Evolutionary conservation across 1,140 invertebrate species (phyloP).

Genomic region (Drosophila parvula): DNA sequence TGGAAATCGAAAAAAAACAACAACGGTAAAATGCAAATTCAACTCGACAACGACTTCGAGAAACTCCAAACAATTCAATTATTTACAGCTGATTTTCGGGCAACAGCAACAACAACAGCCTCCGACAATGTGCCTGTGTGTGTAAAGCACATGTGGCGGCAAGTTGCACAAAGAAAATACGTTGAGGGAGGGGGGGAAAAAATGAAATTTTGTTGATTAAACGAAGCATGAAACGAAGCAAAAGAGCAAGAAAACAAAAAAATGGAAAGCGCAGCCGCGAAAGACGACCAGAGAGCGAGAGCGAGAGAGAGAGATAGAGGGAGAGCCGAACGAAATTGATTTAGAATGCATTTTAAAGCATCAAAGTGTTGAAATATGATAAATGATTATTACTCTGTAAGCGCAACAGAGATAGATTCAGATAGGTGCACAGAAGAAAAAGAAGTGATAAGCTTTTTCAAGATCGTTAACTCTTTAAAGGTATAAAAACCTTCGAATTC

Average conservation of each 20-base stretch:
- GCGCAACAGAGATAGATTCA: neutral
- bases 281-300: constrained; percentile 4
- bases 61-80: constrained; percentile 42
- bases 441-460: no score
- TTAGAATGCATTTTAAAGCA: constrained; percentile 83
- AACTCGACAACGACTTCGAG: constrained; percentile 21
- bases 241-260: constrained; percentile 34
- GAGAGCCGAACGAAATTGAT: constrained; percentile 73
- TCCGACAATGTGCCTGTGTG: constrained; percentile 18
- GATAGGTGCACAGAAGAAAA: neutral
- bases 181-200: constrained; percentile 31
- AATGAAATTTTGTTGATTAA: constrained; percentile 59
- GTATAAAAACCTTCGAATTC: neutral
- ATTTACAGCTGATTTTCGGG: constrained; percentile 47
- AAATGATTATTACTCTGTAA: constrained; percentile 66
- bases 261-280: constrained; percentile 54
- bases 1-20: constrained; percentile 22
- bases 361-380: constrained; percentile 82
- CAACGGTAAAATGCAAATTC: constrained; percentile 28
- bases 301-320: constrained; percentile 3
- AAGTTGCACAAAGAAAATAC: constrained; percentile 30
- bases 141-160: constrained; percentile 29
- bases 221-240: constrained; percentile 65
- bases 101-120: constrained; percentile 16
- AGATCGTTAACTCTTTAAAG: no score